phyloP scores from a whole-genome alignment of 37 sponge, comb jelly and placozoan species.

The Halichondria panicea region DNA sequence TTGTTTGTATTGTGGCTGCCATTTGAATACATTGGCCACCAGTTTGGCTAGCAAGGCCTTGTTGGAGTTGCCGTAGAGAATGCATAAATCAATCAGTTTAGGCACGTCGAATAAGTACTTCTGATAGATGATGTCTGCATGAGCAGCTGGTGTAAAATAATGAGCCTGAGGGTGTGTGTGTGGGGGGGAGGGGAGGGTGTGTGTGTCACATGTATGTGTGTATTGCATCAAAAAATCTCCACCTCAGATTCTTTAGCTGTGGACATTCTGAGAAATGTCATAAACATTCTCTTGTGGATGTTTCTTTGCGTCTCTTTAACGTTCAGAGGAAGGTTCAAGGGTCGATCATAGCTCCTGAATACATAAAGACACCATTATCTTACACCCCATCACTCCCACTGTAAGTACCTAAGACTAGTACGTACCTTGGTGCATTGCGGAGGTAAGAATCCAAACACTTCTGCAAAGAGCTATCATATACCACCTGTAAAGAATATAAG shows the following conservation, averaged over 20 bases:
- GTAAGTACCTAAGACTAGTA: neutral
- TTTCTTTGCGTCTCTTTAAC: constrained; percentile 20
- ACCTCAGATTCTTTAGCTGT: constrained; percentile 72
- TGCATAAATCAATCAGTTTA: constrained; percentile 79
- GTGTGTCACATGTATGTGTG: neutral
- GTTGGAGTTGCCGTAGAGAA: constrained; percentile 71
- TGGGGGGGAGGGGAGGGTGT: neutral
- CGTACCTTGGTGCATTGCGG: constrained; percentile 59
- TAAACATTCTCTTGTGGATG: constrained; percentile 69
- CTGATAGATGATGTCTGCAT: constrained; percentile 70
- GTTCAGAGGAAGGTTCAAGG: neutral
- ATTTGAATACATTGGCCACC: constrained; percentile 66
- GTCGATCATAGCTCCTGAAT: constrained; percentile 10
- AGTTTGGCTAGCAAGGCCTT: constrained; percentile 59
- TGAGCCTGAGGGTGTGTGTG: constrained; percentile 26
- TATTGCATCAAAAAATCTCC: constrained; percentile 5
- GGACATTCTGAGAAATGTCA: constrained; percentile 71
- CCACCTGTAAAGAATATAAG: constrained; percentile 37
- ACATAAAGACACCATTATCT: neutral
- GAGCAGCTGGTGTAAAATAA: constrained; percentile 39
- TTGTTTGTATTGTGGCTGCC: constrained; percentile 62
- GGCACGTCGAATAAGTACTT: constrained; percentile 81
- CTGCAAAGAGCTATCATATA: constrained; percentile 73
- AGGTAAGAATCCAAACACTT: constrained; percentile 71
- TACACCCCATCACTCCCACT: neutral